Evolutionary conservation across 2,888 invertebrate species (phyloP).

Genomic region (Cephus runcator): DNA sequence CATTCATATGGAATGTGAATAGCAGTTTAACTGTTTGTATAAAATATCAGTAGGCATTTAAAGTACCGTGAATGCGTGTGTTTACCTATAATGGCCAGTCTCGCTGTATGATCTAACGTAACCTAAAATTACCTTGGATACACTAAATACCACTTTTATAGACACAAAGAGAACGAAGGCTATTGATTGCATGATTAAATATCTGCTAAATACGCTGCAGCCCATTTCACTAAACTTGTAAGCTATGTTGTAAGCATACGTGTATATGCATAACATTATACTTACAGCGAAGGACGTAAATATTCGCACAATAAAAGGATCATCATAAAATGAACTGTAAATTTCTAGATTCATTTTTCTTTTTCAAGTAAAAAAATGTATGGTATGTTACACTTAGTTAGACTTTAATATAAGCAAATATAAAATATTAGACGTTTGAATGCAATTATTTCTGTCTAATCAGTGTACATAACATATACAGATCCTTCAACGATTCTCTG

Average conservation of each 20-base stretch:
- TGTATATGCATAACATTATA: background rate
- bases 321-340: no score
- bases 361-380: no score
- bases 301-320: no score
- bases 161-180: background rate
- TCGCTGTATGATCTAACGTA: background rate
- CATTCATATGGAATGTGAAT: background rate
- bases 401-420: no score
- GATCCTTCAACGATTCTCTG: no score
- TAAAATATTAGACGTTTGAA: no score
- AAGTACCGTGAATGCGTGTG: background rate
- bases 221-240: background rate
- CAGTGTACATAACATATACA: no score
- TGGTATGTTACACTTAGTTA: no score
- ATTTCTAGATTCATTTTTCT: no score
- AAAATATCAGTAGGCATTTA: background rate
- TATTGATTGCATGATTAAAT: background rate
- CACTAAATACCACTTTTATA: background rate
- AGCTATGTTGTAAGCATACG: background rate
- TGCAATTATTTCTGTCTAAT: no score
- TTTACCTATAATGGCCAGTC: background rate
- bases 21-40: background rate
- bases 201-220: background rate
- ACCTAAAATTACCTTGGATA: background rate
- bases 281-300: no score